These are phyloP conservation scores for Gambelia wislizenii DNA, from an alignment of 2,797 vertebrate genomes.

Conservation along the genomic window DNA sequence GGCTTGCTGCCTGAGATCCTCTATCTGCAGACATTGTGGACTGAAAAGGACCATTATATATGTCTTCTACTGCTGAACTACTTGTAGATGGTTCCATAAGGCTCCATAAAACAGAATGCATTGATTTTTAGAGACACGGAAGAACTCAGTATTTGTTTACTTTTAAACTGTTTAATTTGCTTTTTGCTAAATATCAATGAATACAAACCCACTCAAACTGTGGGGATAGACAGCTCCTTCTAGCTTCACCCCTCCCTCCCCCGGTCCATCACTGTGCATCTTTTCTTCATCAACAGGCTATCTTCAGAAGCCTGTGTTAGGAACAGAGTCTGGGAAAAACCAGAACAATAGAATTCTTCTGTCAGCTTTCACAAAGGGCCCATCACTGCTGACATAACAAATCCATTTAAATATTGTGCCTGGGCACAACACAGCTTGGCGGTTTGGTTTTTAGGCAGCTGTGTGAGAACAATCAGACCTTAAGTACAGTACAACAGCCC, in stretches of 20 bases:
- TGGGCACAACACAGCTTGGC: conserved; percentile 52
- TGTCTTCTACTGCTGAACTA: background rate
- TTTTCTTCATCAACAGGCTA: conserved; percentile 61
- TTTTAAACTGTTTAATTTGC: too few relatives aligned
- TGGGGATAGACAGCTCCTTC: background rate
- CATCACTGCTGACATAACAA: conserved; percentile 46
- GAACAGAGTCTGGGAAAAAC: conserved; percentile 55
- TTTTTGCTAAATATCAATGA: background rate
- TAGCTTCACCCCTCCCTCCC: too few relatives aligned
- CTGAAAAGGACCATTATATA: too few relatives aligned
- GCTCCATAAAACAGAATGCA: background rate
- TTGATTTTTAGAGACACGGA: background rate
- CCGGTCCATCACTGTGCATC: background rate
- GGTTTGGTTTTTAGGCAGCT: conserved; percentile 50
- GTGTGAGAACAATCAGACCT: conserved; percentile 32
- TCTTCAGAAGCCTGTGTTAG: conserved; percentile 50
- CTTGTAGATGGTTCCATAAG: background rate
- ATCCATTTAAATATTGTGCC: conserved; percentile 52
- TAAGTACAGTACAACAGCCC: conserved; percentile 12
- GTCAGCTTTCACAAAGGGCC: conserved; percentile 60
- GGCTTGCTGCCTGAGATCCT: background rate
- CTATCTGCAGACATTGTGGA: too few relatives aligned
- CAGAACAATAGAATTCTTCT: conserved; percentile 67
- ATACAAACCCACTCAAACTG: background rate
- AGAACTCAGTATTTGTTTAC: background rate